phyloP scores from a whole-genome alignment of 2,797 vertebrate genomes.

The Microctenopoma steveboyesi region DNA sequence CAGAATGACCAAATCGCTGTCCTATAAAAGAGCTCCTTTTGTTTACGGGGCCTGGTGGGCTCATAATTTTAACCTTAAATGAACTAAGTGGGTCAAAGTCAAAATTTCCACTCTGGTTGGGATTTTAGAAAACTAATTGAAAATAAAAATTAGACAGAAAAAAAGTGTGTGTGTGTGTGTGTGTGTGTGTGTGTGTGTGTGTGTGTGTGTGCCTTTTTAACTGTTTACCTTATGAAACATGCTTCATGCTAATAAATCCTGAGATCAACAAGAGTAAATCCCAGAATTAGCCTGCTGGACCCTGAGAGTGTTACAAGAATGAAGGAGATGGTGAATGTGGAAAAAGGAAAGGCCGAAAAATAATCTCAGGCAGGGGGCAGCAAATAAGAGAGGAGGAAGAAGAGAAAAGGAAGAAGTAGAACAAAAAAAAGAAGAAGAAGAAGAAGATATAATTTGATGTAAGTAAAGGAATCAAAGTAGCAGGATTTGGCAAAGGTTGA shows the following conservation, averaged over 20 bases:
- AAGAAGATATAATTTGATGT: no score
- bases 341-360: not conserved
- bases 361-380: not conserved
- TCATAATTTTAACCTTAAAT: constrained; percentile 26
- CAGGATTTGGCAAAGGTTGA: no score
- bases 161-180: no score
- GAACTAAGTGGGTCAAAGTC: constrained; percentile 25
- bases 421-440: no score
- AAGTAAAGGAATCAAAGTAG: no score
- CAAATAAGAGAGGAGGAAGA: not conserved
- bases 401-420: not conserved
- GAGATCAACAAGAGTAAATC: constrained; percentile 66
- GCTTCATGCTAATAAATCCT: constrained; percentile 39
- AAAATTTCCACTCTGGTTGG: constrained; percentile 31
- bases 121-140: constrained; percentile 2
- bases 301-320: constrained; percentile 14
- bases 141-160: not conserved
- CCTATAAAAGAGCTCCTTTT: constrained; percentile 30
- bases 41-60: constrained; percentile 29
- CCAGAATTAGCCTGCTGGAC: constrained; percentile 66
- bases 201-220: constrained; percentile 22
- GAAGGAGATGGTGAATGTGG: not conserved
- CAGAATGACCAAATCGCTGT: not conserved
- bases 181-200: constrained; percentile 1
- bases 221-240: constrained; percentile 36